Evolutionary conservation across 2,113 vertebrate genomes (phyloP).

Genomic region (Boulengeromyrus knoepffleri): DNA sequence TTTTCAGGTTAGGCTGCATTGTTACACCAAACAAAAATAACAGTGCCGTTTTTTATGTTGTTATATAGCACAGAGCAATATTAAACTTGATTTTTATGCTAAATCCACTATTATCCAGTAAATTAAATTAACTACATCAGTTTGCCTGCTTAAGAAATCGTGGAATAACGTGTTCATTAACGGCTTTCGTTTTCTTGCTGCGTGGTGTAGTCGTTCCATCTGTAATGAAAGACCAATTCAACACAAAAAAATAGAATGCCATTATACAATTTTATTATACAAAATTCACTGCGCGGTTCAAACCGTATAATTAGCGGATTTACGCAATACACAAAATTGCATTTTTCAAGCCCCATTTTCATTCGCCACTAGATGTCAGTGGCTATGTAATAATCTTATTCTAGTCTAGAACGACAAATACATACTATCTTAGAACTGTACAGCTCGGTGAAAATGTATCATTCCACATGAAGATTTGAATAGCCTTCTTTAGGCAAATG

Average conservation of each 20-base stretch:
- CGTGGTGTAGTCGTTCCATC: background rate
- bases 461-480: background rate
- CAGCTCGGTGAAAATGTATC: background rate
- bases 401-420: background rate
- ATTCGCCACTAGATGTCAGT: background rate
- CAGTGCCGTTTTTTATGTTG: background rate
- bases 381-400: background rate
- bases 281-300: background rate
- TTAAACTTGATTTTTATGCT: background rate
- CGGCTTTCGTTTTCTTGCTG: background rate
- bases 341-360: background rate
- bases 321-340: background rate
- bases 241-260: background rate
- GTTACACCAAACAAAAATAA: background rate
- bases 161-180: background rate
- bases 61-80: background rate
- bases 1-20: background rate
- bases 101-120: background rate
- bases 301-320: background rate
- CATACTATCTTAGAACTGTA: background rate
- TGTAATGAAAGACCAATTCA: background rate
- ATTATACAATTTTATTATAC: background rate
- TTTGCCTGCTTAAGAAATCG: background rate
- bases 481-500: background rate
- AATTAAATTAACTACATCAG: background rate